Evolutionary conservation across 1,140 invertebrate genomes (phyloP).

Genomic region (Trachelipus rathkii): DNA sequence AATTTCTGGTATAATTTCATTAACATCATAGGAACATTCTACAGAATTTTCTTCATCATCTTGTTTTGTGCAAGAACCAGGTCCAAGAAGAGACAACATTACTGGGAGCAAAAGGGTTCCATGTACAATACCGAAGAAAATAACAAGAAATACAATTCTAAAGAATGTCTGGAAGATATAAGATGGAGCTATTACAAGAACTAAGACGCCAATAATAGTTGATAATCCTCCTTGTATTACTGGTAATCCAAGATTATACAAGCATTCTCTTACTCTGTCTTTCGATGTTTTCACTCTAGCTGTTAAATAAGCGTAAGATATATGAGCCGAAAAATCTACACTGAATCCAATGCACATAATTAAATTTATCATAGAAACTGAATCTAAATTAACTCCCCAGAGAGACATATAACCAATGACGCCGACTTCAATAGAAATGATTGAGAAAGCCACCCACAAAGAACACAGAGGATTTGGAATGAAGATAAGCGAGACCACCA

Average conservation of each 20-base stretch:
- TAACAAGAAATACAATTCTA: slow-evolving; percentile 94
- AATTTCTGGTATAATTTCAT: not conserved
- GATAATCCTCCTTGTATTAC: slow-evolving; percentile 92
- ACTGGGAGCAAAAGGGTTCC: slow-evolving; percentile 88
- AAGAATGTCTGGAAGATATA: slow-evolving; percentile 97
- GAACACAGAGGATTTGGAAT: slow-evolving; percentile 91
- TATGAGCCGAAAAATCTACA: slow-evolving; percentile 94
- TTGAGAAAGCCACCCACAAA: slow-evolving; percentile 90
- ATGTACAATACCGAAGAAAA: slow-evolving; percentile 89
- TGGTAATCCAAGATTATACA: slow-evolving; percentile 84
- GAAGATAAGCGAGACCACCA: slow-evolving; percentile 89
- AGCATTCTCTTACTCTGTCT: slow-evolving; percentile 74
- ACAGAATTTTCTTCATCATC: slow-evolving; percentile 58
- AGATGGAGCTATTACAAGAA: slow-evolving; percentile 80
- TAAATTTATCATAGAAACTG: slow-evolving; percentile 96
- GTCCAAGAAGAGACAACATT: slow-evolving; percentile 79
- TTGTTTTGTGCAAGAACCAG: slow-evolving; percentile 59
- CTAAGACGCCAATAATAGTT: slow-evolving; percentile 84
- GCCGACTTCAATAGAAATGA: slow-evolving; percentile 91
- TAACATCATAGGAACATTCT: slow-evolving; percentile 48
- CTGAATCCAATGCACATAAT: slow-evolving; percentile 99
- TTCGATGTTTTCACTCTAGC: slow-evolving; percentile 69
- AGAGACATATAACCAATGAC: slow-evolving; percentile 94
- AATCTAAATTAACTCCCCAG: slow-evolving; percentile 91
- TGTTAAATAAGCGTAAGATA: slow-evolving; percentile 95